Base-by-base conservation (phyloP, 2,888 invertebrate species). In the Capitulum mitella region DNA sequence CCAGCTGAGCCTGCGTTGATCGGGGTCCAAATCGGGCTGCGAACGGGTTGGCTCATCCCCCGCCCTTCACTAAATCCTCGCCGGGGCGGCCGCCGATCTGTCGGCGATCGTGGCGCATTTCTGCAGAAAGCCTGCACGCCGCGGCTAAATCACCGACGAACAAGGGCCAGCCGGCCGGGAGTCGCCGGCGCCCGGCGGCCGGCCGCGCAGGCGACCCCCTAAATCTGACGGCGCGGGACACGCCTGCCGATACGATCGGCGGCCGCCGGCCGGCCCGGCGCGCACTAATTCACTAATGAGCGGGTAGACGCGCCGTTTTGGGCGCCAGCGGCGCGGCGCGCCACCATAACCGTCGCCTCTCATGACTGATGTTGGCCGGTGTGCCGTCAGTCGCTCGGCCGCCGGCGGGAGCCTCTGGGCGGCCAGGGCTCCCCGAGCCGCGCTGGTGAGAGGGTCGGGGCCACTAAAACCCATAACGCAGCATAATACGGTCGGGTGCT, bases 211-310 rank as follows among this genome's bases (percentile, higher is more conserved):
- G 43, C 43, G n/a, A n/a, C n/a, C n/a, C n/a, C n/a, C n/a, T n/a
- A n/a, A n/a, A n/a, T n/a, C 43, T 43, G 6, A 12, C 43, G 6
- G 43, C 43, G 43, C 43, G 43, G 43, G 43, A 5, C 29, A n/a
- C 29, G 58, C 19, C 70, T 40, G 40, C 22, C 26, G 70, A 40
- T 40, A 40, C 37, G 3, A 34, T 64, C 37, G 6, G 6, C 37
- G 10, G 22, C 26, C 70, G 12, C 26, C 70, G 10, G 40, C 26
- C 26, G 12, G 37, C n/a, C n/a, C n/a, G n/a, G n/a, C n/a, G n/a
- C 40, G 22, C 70, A 40, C 70, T 70, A 70, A 70, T 70, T 70
- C 70, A 70, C 70, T 70, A 70, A 70, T 70, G 70, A 40, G 70
- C 70, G 26, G 40, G 16, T 40, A 2, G n/a, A 40, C 26, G 40